Evolutionary conservation across 2,113 vertebrate genomes (phyloP).

Genomic region (Butastur rufipennis): DNA sequence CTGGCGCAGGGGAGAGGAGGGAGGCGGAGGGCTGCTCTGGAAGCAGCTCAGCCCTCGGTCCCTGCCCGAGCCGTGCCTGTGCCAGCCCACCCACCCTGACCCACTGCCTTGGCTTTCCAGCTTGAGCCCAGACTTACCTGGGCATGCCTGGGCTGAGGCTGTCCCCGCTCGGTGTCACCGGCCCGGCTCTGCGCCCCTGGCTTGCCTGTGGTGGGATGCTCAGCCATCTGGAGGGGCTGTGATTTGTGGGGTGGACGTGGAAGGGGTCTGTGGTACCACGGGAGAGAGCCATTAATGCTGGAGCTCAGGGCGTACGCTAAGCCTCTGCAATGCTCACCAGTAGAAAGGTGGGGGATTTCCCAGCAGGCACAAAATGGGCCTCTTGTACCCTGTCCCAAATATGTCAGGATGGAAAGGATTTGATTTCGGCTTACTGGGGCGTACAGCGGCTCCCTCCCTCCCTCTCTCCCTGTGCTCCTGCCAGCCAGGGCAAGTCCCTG

Average conservation of each 20-base stretch:
- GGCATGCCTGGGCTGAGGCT: not conserved
- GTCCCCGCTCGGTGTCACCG: not conserved
- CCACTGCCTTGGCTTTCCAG: not conserved
- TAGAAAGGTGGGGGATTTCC: not conserved
- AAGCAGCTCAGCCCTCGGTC: not conserved
- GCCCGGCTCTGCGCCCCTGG: not conserved
- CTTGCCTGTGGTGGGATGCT: not conserved
- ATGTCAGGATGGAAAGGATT: not conserved
- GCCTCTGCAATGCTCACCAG: not conserved
- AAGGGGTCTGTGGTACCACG: rapidly evolving
- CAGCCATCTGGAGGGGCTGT: rapidly evolving
- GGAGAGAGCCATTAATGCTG: not conserved
- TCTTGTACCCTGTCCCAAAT: not conserved
- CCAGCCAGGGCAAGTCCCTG: not conserved
- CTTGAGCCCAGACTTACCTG: not conserved
- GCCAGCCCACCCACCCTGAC: not conserved
- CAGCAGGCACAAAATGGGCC: not conserved
- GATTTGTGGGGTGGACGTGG: not conserved
- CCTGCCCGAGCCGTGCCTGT: not conserved
- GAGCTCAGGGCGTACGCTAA: not conserved
- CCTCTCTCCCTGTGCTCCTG: not conserved
- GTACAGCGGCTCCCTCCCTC: not conserved
- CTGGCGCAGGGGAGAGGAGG: rapidly evolving
- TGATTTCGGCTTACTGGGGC: not conserved
- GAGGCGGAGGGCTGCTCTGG: not conserved